Base-by-base conservation (phyloP, 2,797 vertebrate species). In the Australoheros facetus region DNA sequence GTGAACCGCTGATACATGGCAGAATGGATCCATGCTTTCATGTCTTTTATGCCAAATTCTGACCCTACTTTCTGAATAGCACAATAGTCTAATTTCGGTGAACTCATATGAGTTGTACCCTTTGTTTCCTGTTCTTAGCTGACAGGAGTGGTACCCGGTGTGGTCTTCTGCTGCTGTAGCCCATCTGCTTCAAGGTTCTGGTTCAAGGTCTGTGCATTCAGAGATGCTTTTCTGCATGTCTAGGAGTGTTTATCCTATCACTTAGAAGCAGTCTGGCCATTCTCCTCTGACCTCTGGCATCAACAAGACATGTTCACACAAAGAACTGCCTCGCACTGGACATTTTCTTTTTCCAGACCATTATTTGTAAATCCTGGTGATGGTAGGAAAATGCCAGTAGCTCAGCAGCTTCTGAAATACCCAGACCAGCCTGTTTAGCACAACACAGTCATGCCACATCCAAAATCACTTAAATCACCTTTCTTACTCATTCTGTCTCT, bases 271-370 rank as follows among this genome's bases (percentile, higher is more conserved):
- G 84, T 85, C 78, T 85, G 71, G 42, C 60, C 81, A 75, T 86
- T 91, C 73, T 83, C 84, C 77, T 90, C 80, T 87, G 79, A 90
- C 84, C 85, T 88, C 82, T 87, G 83, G 81, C 89, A 92, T 89
- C 91, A 91, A 86, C 72, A 77, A 85, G 80, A 53, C 75, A 78
- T 85, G 85, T 91, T 5, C 21, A 4, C 71, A 72, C 78, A 75
- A 11, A 78, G 37, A 81, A 75, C 75, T 77, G 73, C 73, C 3
- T 34, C 69, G 77, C 69, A 17, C 58, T 79, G 66, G 75, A 77
- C 72, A 51, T 77, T 78, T 58, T 71, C 23, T 76, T 23, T 17
- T 76, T 56, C 66, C 6, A 2, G 16, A 32, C 51, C 34, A 28
- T 66, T 76, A 53, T 66, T 54, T 45, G 39, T 66, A 66, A 66